These are phyloP conservation scores for Metacarcinus magister DNA, from an alignment of 2,888 invertebrate species.

Conservation along the genomic window DNA sequence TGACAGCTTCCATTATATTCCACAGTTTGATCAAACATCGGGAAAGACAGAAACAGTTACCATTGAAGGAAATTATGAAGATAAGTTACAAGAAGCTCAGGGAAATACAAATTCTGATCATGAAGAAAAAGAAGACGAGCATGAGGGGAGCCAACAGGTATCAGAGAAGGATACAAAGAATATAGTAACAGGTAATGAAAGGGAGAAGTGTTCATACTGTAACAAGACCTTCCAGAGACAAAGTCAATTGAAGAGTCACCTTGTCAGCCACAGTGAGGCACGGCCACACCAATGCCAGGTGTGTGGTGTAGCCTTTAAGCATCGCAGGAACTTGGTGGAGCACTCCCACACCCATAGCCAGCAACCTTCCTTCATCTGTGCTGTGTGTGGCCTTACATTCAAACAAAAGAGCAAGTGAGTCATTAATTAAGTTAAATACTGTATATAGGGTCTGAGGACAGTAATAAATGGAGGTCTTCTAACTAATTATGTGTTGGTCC, in stretches of 20 bases:
- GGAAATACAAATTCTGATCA: background rate
- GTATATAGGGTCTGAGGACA: too few relatives aligned
- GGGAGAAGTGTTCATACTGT: constrained; percentile 69
- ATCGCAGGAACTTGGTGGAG: constrained; percentile 75
- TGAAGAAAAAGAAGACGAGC: background rate
- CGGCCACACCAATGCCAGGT: constrained; percentile 68
- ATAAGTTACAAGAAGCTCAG: background rate
- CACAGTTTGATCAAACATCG: background rate
- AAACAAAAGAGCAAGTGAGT: constrained; percentile 79
- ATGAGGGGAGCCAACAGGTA: background rate
- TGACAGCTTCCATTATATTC: background rate
- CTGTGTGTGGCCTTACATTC: constrained; percentile 73
- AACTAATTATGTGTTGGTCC: too few relatives aligned
- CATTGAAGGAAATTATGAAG: background rate
- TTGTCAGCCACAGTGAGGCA: constrained; percentile 65
- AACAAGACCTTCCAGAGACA: constrained; percentile 69
- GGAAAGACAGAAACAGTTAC: background rate
- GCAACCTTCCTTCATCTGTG: constrained; percentile 72
- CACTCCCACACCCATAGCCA: constrained; percentile 68
- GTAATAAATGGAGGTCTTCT: too few relatives aligned
- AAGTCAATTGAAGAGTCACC: constrained; percentile 74
- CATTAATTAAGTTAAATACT: background rate
- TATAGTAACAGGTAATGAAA: background rate
- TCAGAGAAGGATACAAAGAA: background rate
- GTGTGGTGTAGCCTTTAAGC: constrained; percentile 70